Conservation (phyloP, 2,888 invertebrate species). For the Erannis defoliaria region DNA sequence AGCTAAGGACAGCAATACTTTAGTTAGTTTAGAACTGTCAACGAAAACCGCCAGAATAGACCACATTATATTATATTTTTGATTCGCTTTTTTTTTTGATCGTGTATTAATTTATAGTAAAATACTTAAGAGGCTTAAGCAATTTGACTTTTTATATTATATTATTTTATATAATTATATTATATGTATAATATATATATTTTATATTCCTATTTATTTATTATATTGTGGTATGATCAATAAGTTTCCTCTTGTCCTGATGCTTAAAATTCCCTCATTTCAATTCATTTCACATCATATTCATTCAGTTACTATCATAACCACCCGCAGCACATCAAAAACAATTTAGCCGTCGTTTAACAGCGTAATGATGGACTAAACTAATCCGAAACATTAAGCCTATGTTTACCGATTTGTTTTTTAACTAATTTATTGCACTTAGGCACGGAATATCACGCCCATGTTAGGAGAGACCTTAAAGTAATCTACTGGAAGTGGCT, state of each 20-base stretch:
- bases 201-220: too few relatives aligned
- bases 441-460: conserved; percentile 74
- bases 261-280: conserved; percentile 4
- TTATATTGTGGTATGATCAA: too few relatives aligned
- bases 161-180: too few relatives aligned
- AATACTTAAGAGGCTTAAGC: too few relatives aligned
- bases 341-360: conserved; percentile 69
- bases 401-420: conserved; percentile 82
- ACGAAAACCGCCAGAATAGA: too few relatives aligned
- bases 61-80: too few relatives aligned
- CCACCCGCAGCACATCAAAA: conserved; percentile 51
- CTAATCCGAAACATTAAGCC: conserved; percentile 65
- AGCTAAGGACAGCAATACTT: too few relatives aligned
- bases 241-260: neutral
- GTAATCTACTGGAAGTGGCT: neutral
- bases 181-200: too few relatives aligned
- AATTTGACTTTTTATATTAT: too few relatives aligned
- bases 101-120: too few relatives aligned
- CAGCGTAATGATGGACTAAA: conserved; percentile 64
- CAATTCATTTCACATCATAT: conserved; percentile 4
- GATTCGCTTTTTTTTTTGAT: too few relatives aligned
- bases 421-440: conserved; percentile 82
- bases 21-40: too few relatives aligned
- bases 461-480: conserved; percentile 47
- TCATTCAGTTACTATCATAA: conserved; percentile 35